These are phyloP conservation scores for Metellina segmentata DNA, from an alignment of 2,888 invertebrate genomes.

Conservation along the genomic window DNA sequence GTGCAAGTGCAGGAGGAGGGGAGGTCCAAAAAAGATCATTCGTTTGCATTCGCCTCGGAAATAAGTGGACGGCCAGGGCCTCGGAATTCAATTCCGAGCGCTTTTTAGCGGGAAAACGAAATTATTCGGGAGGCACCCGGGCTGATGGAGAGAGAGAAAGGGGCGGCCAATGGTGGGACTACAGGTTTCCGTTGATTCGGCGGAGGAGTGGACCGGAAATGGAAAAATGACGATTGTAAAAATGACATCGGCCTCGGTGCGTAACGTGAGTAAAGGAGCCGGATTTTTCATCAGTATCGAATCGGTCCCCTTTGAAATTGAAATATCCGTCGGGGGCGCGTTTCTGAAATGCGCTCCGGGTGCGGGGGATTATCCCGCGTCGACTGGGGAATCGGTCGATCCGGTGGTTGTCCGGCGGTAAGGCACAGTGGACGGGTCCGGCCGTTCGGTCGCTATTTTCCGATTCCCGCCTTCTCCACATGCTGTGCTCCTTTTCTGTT, in stretches of 20 bases:
- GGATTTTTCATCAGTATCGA: slow-evolving; percentile 25
- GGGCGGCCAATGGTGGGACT: not conserved
- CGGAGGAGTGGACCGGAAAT: slow-evolving; percentile 33
- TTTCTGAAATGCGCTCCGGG: not conserved
- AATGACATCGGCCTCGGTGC: slow-evolving; percentile 8
- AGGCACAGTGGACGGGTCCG: no score
- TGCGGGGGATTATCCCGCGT: not conserved
- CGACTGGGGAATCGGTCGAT: not conserved
- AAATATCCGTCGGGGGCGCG: slow-evolving; percentile 11
- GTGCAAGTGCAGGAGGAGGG: no score
- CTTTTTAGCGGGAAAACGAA: slow-evolving; percentile 6
- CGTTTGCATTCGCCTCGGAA: no score
- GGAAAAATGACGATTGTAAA: slow-evolving; percentile 10
- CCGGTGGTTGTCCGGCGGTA: not conserved
- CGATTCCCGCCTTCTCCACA: no score
- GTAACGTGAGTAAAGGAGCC: slow-evolving; percentile 22
- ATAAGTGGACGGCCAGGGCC: no score
- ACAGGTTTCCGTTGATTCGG: not conserved
- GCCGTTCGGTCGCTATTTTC: no score
- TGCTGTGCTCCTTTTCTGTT: no score
- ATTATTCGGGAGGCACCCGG: not conserved
- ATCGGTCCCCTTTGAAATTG: slow-evolving; percentile 44
- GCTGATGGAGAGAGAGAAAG: not conserved
- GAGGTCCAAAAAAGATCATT: no score
- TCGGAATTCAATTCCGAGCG: no score